Conservation (phyloP, 2,888 invertebrate genomes). For the Diarsia rubi region DNA sequence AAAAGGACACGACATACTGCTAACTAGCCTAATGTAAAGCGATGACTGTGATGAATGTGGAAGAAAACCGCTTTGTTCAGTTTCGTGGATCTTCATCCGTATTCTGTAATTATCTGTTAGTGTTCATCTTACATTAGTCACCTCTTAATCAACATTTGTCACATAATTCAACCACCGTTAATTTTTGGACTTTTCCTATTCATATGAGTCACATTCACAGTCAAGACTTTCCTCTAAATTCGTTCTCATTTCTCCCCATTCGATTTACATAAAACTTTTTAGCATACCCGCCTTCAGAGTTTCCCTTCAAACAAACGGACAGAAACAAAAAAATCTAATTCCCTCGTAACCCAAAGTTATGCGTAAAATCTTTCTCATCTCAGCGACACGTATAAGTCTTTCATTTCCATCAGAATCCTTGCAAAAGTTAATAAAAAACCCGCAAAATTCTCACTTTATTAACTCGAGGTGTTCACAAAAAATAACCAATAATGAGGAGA, state of each 20-base stretch:
- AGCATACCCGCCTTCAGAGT: background rate
- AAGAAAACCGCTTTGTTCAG: too few species aligned
- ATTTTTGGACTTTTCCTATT: background rate
- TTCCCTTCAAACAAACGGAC: background rate
- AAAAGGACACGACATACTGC: too few species aligned
- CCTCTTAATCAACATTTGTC: too few species aligned
- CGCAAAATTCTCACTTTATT: slow-evolving; percentile 43
- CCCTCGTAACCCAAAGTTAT: slow-evolving; percentile 6
- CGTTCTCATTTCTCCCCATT: background rate
- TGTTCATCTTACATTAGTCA: too few species aligned
- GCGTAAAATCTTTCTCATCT: slow-evolving; percentile 6
- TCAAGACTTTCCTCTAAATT: background rate
- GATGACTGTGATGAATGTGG: too few species aligned
- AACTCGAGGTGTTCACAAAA: slow-evolving; percentile 19
- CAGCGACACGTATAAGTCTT: background rate
- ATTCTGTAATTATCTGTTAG: too few species aligned
- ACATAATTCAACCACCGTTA: background rate
- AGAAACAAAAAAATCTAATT: background rate
- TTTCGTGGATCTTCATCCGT: too few species aligned
- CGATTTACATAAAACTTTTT: background rate
- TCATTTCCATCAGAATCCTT: slow-evolving; percentile 22
- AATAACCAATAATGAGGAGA: slow-evolving; percentile 24
- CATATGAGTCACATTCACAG: background rate
- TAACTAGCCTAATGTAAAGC: too few species aligned
- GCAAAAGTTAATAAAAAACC: slow-evolving; percentile 41